Percentiles rank a stretch among this genome's conserved stretches.
These are phyloP conservation scores for Hippocampus mohnikei DNA, from an alignment of 2,113 vertebrate genomes.

Conservation along the genomic window DNA sequence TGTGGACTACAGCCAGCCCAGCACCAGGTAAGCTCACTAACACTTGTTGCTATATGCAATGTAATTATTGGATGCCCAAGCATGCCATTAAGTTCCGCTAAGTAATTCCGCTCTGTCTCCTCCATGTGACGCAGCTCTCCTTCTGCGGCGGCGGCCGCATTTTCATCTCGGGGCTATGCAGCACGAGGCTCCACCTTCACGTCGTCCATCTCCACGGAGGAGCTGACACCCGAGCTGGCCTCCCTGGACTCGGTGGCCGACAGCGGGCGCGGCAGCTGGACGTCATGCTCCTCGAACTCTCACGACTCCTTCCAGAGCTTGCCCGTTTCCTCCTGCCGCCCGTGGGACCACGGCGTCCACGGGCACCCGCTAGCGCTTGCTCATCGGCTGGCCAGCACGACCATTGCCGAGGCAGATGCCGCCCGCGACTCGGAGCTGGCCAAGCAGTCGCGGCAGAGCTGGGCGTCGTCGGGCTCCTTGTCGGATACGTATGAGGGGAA, in stretches of 20 bases:
- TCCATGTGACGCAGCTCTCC: not conserved
- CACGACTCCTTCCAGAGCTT: conserved; percentile 94
- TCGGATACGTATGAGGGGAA: conserved; percentile 84
- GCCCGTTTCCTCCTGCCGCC: conserved; percentile 75
- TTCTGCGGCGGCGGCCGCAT: conserved; percentile 27
- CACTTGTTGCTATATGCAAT: no score
- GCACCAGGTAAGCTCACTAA: conserved; percentile 72
- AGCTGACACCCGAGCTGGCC: conserved; percentile 84
- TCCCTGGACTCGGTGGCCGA: conserved; percentile 79
- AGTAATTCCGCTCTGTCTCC: not conserved
- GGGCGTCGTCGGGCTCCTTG: conserved; percentile 86
- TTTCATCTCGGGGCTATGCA: conserved; percentile 61
- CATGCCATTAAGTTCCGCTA: not conserved
- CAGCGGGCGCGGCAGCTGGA: conserved; percentile 95
- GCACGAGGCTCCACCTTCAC: conserved; percentile 73
- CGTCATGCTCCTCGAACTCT: conserved; percentile 92
- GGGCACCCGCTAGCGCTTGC: conserved; percentile 74
- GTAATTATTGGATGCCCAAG: no score
- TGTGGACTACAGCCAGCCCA: conserved; percentile 72
- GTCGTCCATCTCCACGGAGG: conserved; percentile 81
- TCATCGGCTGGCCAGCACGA: conserved; percentile 78
- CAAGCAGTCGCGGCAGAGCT: conserved; percentile 80
- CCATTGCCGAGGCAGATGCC: conserved; percentile 80
- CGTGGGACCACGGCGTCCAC: conserved; percentile 73
- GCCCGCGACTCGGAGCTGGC: conserved; percentile 67